These are phyloP conservation scores for Aleiodes alternator DNA, from an alignment of 2,888 invertebrate species.

Conservation along the genomic window DNA sequence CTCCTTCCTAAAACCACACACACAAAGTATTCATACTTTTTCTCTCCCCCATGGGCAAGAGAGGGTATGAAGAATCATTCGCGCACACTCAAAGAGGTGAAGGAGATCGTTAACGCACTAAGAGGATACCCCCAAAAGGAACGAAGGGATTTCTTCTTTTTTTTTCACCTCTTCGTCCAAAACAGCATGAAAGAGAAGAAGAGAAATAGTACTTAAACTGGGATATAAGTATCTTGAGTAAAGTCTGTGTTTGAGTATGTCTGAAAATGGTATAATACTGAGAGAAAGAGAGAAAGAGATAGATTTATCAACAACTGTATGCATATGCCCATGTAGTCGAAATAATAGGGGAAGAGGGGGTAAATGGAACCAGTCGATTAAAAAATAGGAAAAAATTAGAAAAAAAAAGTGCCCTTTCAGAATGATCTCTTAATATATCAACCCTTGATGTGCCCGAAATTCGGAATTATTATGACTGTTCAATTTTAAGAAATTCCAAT, in stretches of 20 bases:
- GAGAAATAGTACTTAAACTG: constrained; percentile 13
- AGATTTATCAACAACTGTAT: too few relatives aligned
- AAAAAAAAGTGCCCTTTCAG: too few relatives aligned
- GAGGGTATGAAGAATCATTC: constrained; percentile 22
- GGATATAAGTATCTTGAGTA: constrained; percentile 8
- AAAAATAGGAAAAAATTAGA: too few relatives aligned
- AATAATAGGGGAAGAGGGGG: too few relatives aligned
- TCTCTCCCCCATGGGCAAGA: not conserved
- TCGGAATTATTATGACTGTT: too few relatives aligned
- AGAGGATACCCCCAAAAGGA: constrained; percentile 48
- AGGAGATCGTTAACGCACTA: constrained; percentile 58
- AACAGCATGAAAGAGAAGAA: constrained; percentile 28
- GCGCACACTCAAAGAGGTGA: constrained; percentile 41
- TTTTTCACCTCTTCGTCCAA: not conserved
- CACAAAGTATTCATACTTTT: constrained; percentile 2
- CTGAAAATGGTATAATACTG: constrained; percentile 17
- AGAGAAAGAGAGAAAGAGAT: not conserved
- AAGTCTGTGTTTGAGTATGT: constrained; percentile 24
- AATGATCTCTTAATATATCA: too few relatives aligned
- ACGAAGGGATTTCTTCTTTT: constrained; percentile 35
- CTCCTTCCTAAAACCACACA: not conserved
- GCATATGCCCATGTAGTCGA: too few relatives aligned
- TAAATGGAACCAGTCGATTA: too few relatives aligned
- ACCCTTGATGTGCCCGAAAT: too few relatives aligned
- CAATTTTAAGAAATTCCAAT: too few relatives aligned